These are phyloP conservation scores for Abrostola triplasia DNA, from an alignment of 2,888 invertebrate species.

Conservation along the genomic window DNA sequence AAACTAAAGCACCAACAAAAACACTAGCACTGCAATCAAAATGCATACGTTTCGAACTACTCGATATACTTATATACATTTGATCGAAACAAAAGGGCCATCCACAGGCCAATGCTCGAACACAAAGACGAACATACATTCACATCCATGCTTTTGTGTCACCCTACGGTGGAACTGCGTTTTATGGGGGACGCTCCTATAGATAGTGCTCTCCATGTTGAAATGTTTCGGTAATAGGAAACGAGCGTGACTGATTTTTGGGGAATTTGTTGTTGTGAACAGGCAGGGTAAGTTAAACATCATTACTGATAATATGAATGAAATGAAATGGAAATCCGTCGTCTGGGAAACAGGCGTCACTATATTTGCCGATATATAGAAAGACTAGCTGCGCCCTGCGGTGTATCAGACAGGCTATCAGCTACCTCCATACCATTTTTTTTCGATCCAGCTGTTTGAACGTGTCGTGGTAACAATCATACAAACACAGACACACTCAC, in stretches of 20 bases:
- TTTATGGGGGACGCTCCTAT: conserved; percentile 63
- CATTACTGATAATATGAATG: too few species aligned
- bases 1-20: background rate
- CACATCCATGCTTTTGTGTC: conserved; percentile 62
- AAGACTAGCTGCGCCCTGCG: too few species aligned
- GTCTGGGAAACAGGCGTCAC: too few species aligned
- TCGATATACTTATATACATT: conserved; percentile 43
- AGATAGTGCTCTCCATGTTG: conserved; percentile 33
- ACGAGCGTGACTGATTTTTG: conserved; percentile 38
- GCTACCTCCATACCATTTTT: too few species aligned
- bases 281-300: background rate
- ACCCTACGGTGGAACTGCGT: conserved; percentile 58
- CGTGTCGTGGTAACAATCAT: too few species aligned
- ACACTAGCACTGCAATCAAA: conserved; percentile 24
- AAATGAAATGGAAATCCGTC: too few species aligned
- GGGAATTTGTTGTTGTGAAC: conserved; percentile 14
- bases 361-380: too few species aligned
- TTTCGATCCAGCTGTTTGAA: too few species aligned
- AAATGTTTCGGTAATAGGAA: conserved; percentile 56
- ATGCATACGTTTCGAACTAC: conserved; percentile 21
- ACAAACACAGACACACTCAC: too few species aligned
- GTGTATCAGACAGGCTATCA: too few species aligned
- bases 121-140: conserved; percentile 70
- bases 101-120: conserved; percentile 66
- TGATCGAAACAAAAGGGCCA: conserved; percentile 62